Evolutionary conservation across 2,797 vertebrate genomes (phyloP).

Genomic region (Anomalospiza imberbis): DNA sequence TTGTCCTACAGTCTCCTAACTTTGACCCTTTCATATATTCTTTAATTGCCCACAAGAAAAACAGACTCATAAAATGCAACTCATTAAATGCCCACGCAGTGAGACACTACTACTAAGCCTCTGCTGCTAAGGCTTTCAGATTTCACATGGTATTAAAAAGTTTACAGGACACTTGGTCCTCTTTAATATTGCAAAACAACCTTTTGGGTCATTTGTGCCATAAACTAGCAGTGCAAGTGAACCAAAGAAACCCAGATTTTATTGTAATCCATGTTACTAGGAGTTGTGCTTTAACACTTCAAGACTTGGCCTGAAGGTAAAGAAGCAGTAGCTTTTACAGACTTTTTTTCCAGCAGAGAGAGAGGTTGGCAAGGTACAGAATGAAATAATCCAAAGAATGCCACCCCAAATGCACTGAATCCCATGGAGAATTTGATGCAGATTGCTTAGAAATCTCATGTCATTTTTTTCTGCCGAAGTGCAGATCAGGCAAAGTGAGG

Average conservation of each 20-base stretch:
- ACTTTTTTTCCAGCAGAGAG: background rate
- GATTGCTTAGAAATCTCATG: background rate
- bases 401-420: background rate
- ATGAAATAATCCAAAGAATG: background rate
- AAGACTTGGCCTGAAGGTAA: conserved; percentile 30
- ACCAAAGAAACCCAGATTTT: conserved; percentile 46
- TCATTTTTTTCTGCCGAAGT: background rate
- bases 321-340: conserved; percentile 33
- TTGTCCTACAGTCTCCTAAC: conserved; percentile 14
- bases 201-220: conserved; percentile 33
- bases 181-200: conserved; percentile 55
- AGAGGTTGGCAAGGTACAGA: background rate
- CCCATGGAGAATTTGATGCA: background rate
- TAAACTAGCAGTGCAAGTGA: conserved; percentile 56
- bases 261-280: conserved; percentile 52
- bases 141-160: conserved; percentile 64
- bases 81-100: conserved; percentile 50
- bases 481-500: background rate
- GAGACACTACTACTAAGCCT: conserved; percentile 24
- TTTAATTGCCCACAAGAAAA: conserved; percentile 49
- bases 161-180: conserved; percentile 62
- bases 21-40: conserved; percentile 39
- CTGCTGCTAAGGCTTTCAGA: conserved; percentile 46
- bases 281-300: conserved; percentile 42
- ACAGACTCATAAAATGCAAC: conserved; percentile 58